These are phyloP conservation scores for Oryzias curvinotus DNA, from an alignment of 2,113 vertebrate species.

Conservation along the genomic window DNA sequence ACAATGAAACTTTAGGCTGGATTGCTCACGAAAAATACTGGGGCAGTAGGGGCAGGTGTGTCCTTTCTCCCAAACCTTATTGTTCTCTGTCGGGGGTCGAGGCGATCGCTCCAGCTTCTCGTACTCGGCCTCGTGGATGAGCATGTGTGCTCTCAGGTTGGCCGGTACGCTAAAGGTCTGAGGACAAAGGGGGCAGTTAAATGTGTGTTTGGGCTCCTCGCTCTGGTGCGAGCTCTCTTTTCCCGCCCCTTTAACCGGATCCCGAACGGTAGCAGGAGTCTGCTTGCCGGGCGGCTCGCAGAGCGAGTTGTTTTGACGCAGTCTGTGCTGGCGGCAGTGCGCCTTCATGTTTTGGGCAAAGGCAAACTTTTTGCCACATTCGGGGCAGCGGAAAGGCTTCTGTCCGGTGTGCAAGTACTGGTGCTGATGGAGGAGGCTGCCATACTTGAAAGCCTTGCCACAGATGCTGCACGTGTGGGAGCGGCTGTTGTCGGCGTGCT, in stretches of 20 bases:
- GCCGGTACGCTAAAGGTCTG: constrained; percentile 58
- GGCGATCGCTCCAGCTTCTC: constrained; percentile 56
- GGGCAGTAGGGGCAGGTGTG: constrained; percentile 72
- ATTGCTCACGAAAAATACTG: constrained; percentile 61
- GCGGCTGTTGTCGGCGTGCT: constrained; percentile 72
- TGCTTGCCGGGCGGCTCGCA: constrained; percentile 34
- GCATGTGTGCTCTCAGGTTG: constrained; percentile 75
- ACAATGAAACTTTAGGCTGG: constrained; percentile 65
- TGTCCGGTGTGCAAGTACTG: constrained; percentile 83
- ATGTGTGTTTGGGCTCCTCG: constrained; percentile 49
- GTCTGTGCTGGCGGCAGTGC: constrained; percentile 76
- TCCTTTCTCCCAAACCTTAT: constrained; percentile 55
- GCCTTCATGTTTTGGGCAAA: constrained; percentile 81
- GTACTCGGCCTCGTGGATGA: constrained; percentile 73
- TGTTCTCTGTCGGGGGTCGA: constrained; percentile 25
- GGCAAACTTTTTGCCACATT: constrained; percentile 76
- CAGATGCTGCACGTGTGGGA: constrained; percentile 78
- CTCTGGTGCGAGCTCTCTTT: constrained; percentile 66
- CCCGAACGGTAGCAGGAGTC: constrained; percentile 19
- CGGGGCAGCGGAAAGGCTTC: constrained; percentile 76
- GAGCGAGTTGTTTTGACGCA: constrained; percentile 27
- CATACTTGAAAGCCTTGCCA: constrained; percentile 83
- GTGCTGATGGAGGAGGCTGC: constrained; percentile 85
- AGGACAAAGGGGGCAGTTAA: constrained; percentile 76
- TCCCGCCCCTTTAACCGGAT: constrained; percentile 22